Base-by-base conservation (phyloP, 1,140 invertebrate species). In the Cherax destructor region DNA sequence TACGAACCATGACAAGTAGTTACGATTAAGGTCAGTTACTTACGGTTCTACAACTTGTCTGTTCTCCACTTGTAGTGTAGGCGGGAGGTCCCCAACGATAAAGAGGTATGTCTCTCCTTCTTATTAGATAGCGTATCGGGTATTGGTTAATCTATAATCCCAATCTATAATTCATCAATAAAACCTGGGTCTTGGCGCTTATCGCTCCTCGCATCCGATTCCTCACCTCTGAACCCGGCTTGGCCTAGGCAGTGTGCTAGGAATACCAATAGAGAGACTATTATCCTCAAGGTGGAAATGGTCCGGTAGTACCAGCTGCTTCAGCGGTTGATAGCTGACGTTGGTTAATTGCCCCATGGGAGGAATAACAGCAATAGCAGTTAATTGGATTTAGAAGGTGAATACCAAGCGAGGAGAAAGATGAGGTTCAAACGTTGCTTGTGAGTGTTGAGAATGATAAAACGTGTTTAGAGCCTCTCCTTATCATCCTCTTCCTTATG, bases 151-250 rank as follows among this genome's bases (percentile, higher is more conserved):
- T 86, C 85, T 86, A 86, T 86, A 86, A 78, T 61, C 56, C 85
- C 74, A 86, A 78, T 86, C 85, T 86, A 86, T 86, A 86, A 47
- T 86, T 86, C 85, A 86, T 86, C 85, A 86, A 86, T 86, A 86
- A 78, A 59, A 78, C 74, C 52, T 77, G 69, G n/a, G 85, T 24
- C 49, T 61, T 78, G 50, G 56, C 56, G 85, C 85, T 86, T 86
- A 86, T 86, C 85, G 74, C 85, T 47, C 9, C n/a, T 6, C 74
- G 24, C 56, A 61, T 86, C 74, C 85, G 85, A 52, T 30, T 77
- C 74, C 50, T 59, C 74, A 18, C 24, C 47, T 13, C 1, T 52
- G 85, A 21, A 4, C 76, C 16, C 41, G 85, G 41, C 85, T 86
- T 86, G 5, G 85, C n/a, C 18, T 61, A 77, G 24, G 50, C 16